Conservation (phyloP, 2,113 vertebrate genomes). For the Syngnathoides biaculeatus region DNA sequence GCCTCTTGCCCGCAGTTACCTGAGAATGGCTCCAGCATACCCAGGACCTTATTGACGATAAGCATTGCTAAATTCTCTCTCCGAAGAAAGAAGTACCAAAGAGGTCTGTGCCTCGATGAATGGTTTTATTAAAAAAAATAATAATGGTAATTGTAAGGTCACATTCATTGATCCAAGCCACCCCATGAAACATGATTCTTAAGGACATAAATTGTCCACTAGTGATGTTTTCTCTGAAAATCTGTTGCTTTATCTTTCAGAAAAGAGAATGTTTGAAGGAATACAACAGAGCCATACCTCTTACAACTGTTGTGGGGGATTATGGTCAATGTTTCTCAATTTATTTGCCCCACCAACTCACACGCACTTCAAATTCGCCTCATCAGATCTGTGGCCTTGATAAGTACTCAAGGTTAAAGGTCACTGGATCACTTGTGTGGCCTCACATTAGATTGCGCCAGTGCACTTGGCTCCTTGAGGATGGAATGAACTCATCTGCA, state of each 20-base stretch:
- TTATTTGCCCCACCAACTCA: slow-evolving; percentile 2
- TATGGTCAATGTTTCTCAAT: background rate
- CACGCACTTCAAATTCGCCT: slow-evolving; percentile 12
- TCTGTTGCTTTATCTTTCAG: background rate
- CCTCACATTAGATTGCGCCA: slow-evolving; percentile 42
- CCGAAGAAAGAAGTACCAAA: slow-evolving; percentile 58
- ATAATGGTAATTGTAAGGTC: background rate
- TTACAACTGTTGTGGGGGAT: background rate
- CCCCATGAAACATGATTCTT: slow-evolving; percentile 37
- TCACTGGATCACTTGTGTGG: slow-evolving; percentile 35
- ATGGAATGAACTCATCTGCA: slow-evolving; percentile 39
- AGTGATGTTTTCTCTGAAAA: slow-evolving; percentile 9
- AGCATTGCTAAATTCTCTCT: slow-evolving; percentile 38
- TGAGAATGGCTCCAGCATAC: no score
- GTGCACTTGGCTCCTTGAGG: slow-evolving; percentile 46
- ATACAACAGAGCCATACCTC: background rate
- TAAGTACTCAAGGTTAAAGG: slow-evolving; percentile 53
- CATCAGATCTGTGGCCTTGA: slow-evolving; percentile 59
- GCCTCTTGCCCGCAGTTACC: no score
- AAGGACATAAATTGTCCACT: slow-evolving; percentile 54
- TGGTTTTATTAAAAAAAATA: slow-evolving; percentile 17
- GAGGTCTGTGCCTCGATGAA: slow-evolving; percentile 45
- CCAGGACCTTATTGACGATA: no score
- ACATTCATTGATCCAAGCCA: slow-evolving; percentile 28
- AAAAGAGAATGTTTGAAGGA: background rate